Conservation (phyloP, 2,888 invertebrate species). For the Stegophylla sp. region DNA sequence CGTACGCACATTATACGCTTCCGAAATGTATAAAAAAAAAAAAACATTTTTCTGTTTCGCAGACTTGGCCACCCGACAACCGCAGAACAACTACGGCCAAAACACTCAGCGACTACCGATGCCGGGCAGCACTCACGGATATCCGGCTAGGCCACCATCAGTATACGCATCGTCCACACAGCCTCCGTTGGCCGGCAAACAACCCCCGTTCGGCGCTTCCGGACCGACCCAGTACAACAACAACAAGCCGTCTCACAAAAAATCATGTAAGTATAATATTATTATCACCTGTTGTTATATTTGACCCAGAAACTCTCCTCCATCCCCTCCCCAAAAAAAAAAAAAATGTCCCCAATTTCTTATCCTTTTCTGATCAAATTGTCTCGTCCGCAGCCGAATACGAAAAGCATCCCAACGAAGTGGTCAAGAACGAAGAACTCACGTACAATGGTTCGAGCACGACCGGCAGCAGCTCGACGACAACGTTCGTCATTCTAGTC, state of each 20-base stretch:
- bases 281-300: too few relatives aligned
- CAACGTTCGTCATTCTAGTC: conserved; percentile 29
- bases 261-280: conserved; percentile 66
- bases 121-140: conserved; percentile 66
- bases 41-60: neutral
- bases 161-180: conserved; percentile 65
- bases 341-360: too few relatives aligned
- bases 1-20: too few relatives aligned
- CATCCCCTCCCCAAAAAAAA: too few relatives aligned
- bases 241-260: conserved; percentile 74
- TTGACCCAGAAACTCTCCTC: too few relatives aligned
- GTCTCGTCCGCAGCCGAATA: conserved; percentile 74
- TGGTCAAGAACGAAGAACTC: conserved; percentile 90
- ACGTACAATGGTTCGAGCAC: conserved; percentile 71
- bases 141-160: conserved; percentile 66
- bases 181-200: conserved; percentile 47
- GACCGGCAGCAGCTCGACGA: conserved; percentile 2
- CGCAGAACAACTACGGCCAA: conserved; percentile 64
- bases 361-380: too few relatives aligned
- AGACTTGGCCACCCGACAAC: conserved; percentile 51
- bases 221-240: conserved; percentile 67
- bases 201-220: conserved; percentile 64
- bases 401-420: conserved; percentile 88
- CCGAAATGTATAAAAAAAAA: too few relatives aligned
- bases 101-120: conserved; percentile 68